phyloP scores from a whole-genome alignment of 2,113 vertebrate genomes.

The Phalacrocorax pelagicus region DNA sequence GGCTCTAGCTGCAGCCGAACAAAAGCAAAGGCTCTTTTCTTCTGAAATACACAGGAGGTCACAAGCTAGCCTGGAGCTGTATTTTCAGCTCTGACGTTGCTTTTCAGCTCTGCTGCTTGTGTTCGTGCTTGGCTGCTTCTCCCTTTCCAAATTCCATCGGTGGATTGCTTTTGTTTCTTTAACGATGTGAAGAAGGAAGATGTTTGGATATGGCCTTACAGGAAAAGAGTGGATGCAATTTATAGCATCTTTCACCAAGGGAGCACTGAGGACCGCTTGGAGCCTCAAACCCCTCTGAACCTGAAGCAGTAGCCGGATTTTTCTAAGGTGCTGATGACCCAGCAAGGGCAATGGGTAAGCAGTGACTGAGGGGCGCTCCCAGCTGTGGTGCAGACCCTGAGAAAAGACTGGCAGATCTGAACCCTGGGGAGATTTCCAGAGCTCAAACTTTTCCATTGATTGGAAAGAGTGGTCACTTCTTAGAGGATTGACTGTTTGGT shows the following conservation, averaged over 20 bases:
- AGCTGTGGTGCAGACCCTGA: background rate
- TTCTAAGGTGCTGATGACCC: background rate
- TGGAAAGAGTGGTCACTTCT: background rate
- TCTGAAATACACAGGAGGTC: background rate
- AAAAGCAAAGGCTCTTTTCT: conserved; percentile 11
- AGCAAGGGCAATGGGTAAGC: background rate
- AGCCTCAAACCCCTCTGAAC: background rate
- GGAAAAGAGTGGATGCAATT: background rate
- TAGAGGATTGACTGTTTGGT: background rate
- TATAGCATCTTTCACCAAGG: background rate
- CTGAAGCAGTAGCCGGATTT: background rate
- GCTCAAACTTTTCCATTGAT: background rate
- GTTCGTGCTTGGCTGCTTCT: background rate
- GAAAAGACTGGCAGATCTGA: background rate
- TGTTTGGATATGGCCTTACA: background rate
- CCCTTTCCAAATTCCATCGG: background rate
- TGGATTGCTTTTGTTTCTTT: background rate
- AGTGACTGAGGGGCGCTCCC: background rate
- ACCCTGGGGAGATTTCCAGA: background rate
- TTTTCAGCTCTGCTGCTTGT: background rate
- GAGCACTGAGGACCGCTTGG: background rate
- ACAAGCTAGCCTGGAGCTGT: background rate
- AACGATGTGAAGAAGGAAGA: background rate
- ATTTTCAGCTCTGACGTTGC: background rate
- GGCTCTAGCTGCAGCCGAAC: background rate